phyloP scores from a whole-genome alignment of 2,797 vertebrate species.

The Cebuella pygmaea region DNA sequence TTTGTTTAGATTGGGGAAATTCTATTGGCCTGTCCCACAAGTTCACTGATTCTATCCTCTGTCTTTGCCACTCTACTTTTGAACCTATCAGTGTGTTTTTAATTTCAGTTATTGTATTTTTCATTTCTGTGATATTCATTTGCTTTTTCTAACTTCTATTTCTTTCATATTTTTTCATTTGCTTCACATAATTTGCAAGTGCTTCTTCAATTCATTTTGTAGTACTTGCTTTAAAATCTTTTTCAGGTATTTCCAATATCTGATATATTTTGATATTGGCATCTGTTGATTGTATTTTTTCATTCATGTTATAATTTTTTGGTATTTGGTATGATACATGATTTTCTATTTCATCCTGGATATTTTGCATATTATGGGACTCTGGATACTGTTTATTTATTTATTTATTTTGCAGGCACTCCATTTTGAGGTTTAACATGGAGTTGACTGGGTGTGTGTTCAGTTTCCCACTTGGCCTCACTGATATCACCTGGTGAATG shows the following conservation, averaged over 20 bases:
- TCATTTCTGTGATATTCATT: slow-evolving; percentile 34
- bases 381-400: not conserved
- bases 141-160: not conserved
- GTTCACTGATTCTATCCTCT: not conserved
- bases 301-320: slow-evolving; percentile 7
- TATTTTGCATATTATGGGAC: not conserved
- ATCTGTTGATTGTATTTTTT: slow-evolving; percentile 9
- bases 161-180: slow-evolving; percentile 8
- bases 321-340: not conserved
- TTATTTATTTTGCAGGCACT: not conserved
- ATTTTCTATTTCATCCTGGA: slow-evolving; percentile 23
- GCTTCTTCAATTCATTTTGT: not conserved
- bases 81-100: not conserved
- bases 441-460: not conserved
- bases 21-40: not conserved
- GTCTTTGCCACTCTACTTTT: not conserved
- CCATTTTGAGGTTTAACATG: not conserved
- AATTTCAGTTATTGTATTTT: not conserved
- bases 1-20: not conserved
- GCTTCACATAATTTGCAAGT: slow-evolving; percentile 3
- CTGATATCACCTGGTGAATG: not conserved
- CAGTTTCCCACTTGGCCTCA: not conserved
- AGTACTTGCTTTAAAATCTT: not conserved
- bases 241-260: slow-evolving; percentile 5
- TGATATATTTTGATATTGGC: slow-evolving; percentile 6